Evolutionary conservation across 2,888 invertebrate genomes (phyloP), one percentile per base, ranked within the genome.

Genomic region (Therioaphis trifolii): DNA sequence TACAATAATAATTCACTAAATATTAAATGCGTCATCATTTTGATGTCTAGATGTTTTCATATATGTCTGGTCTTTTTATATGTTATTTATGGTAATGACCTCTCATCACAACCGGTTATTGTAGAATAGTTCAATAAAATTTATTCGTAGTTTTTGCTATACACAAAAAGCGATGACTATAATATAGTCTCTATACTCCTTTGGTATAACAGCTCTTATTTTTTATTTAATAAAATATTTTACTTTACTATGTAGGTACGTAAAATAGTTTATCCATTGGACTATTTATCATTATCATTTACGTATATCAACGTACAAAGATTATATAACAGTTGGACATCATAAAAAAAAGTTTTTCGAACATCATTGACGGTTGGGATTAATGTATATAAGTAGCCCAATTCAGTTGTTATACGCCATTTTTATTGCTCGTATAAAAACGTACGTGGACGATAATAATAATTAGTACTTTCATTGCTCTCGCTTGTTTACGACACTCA

Each of bases 401-500:
- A 55, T 18, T 68, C 52, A 18, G 18, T 68, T 52, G 66, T 78
- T 52, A 35, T 35, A 21, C 24, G 40, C 68, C 24, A 52, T 49
- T 78, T 66, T 78, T 68, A 78, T 78, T 68, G 40, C 78, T 52
- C 78, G 11, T 52, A 66, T 77, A 68, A 76, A 76, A 66, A 77
- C 24, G 77, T 68, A 49, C 61, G 15, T 27, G 35, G 49, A 78
- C 24, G 68, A 52, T 52, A 35, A 78, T 78, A 69, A 55, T 69
- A 69, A 69, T 78, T 69, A 78, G 35, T 69, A 78, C 14, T 55
- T 55, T 14, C 68, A 78, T 52, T 52, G 24, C 40, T 52, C 66
- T 68, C 66, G 9, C 68, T 69, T 43, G 40, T 69, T 78, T 78
- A 69, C 40, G 40, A 14, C 78, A 69, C n/a, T 55, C n/a, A 43